phyloP scores from a whole-genome alignment of 2,113 vertebrate genomes.

The Ascaphus truei region DNA sequence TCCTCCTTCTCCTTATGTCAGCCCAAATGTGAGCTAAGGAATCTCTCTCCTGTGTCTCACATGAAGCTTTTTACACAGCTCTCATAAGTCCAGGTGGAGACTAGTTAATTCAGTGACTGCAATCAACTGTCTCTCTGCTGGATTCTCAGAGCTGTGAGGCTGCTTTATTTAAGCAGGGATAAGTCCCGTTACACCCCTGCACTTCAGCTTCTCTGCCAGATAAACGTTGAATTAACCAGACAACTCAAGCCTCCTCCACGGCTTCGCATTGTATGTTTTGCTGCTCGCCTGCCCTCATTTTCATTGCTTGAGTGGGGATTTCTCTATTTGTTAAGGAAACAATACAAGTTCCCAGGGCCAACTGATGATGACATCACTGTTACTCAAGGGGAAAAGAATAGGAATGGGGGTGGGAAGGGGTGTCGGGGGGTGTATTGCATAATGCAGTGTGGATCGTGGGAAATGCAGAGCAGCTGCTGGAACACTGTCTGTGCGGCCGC shows the following conservation, averaged over 20 bases:
- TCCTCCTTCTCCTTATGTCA: no score
- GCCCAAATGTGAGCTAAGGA: no score
- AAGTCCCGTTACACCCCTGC: no score
- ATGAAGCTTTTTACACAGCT: no score
- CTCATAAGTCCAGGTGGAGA: no score
- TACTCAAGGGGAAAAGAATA: slow-evolving; percentile 49
- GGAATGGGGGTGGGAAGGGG: slow-evolving; percentile 35
- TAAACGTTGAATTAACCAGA: slow-evolving; percentile 58
- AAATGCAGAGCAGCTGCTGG: slow-evolving; percentile 58
- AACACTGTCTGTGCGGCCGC: slow-evolving; percentile 50
- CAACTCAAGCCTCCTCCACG: slow-evolving; percentile 50
- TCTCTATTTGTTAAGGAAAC: slow-evolving; percentile 80
- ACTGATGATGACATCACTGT: slow-evolving; percentile 60
- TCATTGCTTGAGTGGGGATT: slow-evolving; percentile 91
- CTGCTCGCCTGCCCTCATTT: slow-evolving; percentile 80
- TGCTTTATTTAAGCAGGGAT: no score
- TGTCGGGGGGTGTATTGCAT: slow-evolving; percentile 43
- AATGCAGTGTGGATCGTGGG: slow-evolving; percentile 58
- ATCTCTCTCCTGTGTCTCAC: no score
- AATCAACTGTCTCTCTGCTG: no score
- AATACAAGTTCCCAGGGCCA: slow-evolving; percentile 62
- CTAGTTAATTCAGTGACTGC: no score
- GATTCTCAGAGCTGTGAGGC: no score
- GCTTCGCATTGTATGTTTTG: slow-evolving; percentile 39
- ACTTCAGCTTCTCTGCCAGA: slow-evolving; percentile 45